Percentiles rank a stretch among this genome's conserved stretches.
phyloP scores from a whole-genome alignment of 2,113 vertebrate species.

The Plotosus lineatus region DNA sequence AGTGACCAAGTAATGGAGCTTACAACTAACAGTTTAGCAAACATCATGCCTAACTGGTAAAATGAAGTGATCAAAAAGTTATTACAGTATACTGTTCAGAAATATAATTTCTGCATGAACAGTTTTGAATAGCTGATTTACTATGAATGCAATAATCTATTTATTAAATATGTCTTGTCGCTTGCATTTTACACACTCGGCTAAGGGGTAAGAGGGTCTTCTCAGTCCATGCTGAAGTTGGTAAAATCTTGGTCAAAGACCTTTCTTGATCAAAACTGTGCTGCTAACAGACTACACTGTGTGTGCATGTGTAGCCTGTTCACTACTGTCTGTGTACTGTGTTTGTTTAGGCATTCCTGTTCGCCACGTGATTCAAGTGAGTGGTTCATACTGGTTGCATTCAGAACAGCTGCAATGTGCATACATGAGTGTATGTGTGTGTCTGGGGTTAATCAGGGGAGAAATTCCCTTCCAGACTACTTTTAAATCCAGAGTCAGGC shows the following conservation, averaged over 20 bases:
- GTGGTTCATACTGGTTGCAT: slow-evolving; percentile 48
- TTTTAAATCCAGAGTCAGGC: slow-evolving; percentile 38
- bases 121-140: neutral
- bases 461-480: slow-evolving; percentile 35
- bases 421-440: slow-evolving; percentile 4
- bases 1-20: neutral
- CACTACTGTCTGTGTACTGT: slow-evolving; percentile 40
- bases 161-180: neutral
- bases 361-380: slow-evolving; percentile 33
- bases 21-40: neutral
- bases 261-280: neutral
- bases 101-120: neutral
- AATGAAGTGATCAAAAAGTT: neutral
- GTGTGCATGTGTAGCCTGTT: slow-evolving; percentile 12
- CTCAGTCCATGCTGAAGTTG: neutral
- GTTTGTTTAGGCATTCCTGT: slow-evolving; percentile 56
- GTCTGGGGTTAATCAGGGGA: slow-evolving; percentile 49
- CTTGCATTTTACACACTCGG: too few relatives aligned
- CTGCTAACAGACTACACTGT: neutral
- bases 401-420: slow-evolving; percentile 26
- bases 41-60: neutral
- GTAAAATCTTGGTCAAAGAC: neutral
- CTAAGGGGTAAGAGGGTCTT: neutral
- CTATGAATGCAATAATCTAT: neutral
- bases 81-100: neutral